Base-by-base conservation (phyloP, 1,140 invertebrate species). In the Brachionus rotundiformis region DNA sequence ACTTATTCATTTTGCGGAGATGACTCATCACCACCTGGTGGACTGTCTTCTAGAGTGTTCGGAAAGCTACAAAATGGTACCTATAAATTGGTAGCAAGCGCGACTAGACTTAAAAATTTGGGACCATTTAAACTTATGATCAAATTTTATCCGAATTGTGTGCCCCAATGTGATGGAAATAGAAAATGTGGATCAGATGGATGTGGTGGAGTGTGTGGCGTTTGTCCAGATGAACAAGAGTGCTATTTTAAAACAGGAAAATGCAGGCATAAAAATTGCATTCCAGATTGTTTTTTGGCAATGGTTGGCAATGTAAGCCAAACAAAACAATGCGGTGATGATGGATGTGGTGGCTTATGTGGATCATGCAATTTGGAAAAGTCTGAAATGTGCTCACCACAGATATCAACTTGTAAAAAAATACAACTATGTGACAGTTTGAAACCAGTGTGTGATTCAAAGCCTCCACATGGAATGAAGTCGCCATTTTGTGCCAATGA, bases 61-160 rank as follows among this genome's bases (percentile, higher is more conserved):
- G 59, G 59, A 63, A 63, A 63, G 27, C 7, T 63, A 8, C 6
- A 4, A 4, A 63, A 63, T 63, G 59, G 59, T 7, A 63, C 59
- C 27, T 63, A 63, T 27, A 63, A 63, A 63, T 27, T 63, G 27
- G 25, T 63, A 13, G 59, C 59, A 63, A 63, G 19, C 27, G 59
- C 59, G 27, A 25, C n/a, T n/a, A 19, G 7, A 27, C 5, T 27
- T 11, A 27, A 23, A 25, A 1, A 63, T 29, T 25, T 63, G 25
- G 25, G 19, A 0, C 19, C 16, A 63, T 63, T 25, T 31, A 27
- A 63, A 27, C 27, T 63, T 8, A 8, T 23, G 25, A 13, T 63
- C 3, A 63, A 63, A 63, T 63, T 63, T 63, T 63, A 63, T 63
- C 59, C 59, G 1, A 63, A 63, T 63, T 63, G 59, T 63, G 16